phyloP scores from a whole-genome alignment of 2,113 vertebrate species.

The Micromys minutus region DNA sequence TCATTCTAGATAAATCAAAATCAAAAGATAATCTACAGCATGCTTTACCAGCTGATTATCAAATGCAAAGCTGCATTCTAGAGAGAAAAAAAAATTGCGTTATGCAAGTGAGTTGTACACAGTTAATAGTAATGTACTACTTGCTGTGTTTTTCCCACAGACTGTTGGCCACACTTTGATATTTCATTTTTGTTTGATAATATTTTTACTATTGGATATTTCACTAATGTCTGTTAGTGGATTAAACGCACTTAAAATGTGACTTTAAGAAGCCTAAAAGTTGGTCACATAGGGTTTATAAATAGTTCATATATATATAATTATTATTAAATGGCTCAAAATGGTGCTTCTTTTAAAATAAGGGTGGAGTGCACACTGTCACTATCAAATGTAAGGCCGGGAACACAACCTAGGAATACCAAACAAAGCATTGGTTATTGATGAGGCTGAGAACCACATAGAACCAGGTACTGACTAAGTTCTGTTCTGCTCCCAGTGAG shows the following conservation, averaged over 20 bases:
- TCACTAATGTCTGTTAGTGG: background rate
- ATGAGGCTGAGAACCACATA: background rate
- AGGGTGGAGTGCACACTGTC: background rate
- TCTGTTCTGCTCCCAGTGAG: fast-evolving
- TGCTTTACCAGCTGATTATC: background rate
- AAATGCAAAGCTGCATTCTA: background rate
- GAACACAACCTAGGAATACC: background rate
- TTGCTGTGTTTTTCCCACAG: slow-evolving; percentile 15
- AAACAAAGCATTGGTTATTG: background rate
- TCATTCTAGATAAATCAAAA: background rate
- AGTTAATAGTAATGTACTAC: slow-evolving; percentile 21
- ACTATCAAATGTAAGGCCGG: background rate
- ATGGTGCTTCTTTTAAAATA: background rate
- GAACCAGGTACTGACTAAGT: background rate
- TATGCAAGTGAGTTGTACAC: background rate
- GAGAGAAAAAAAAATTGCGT: background rate
- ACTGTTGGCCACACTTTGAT: slow-evolving; percentile 1
- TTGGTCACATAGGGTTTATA: background rate
- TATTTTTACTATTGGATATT: background rate
- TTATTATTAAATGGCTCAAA: slow-evolving; percentile 23
- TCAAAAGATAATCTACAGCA: background rate
- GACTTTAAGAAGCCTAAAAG: background rate
- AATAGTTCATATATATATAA: slow-evolving; percentile 14
- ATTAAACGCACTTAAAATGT: slow-evolving; percentile 42
- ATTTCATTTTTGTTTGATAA: slow-evolving; percentile 46